Conservation (phyloP, 2,888 invertebrate genomes). For the Cryptosula pallasiana region DNA sequence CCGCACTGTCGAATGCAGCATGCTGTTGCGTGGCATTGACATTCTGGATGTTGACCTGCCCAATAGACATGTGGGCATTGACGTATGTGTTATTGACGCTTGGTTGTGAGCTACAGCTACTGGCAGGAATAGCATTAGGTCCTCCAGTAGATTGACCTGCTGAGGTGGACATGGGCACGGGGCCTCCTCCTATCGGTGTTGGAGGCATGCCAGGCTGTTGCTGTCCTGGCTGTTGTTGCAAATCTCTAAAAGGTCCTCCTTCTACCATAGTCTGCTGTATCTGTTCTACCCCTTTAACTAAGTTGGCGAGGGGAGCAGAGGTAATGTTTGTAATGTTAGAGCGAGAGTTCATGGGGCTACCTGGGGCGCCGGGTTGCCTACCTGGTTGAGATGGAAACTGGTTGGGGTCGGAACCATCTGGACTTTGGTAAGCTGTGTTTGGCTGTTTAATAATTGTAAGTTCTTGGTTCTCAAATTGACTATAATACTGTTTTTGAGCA, state of each 20-base stretch:
- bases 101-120: constrained; percentile 32
- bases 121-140: constrained; percentile 24
- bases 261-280: constrained; percentile 54
- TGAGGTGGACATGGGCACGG: constrained; percentile 40
- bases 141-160: constrained; percentile 28
- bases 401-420: not conserved
- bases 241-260: constrained; percentile 52
- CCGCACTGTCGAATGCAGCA: constrained; percentile 1
- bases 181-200: constrained; percentile 25
- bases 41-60: constrained; percentile 57
- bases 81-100: constrained; percentile 57
- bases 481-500: constrained; percentile 90
- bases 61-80: constrained; percentile 57
- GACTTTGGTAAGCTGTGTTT: constrained; percentile 8
- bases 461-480: constrained; percentile 93
- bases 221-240: constrained; percentile 42
- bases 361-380: constrained; percentile 2
- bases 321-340: constrained; percentile 48
- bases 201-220: constrained; percentile 25
- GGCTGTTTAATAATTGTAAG: constrained; percentile 86
- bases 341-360: constrained; percentile 27
- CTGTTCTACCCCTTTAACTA: constrained; percentile 52
- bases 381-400: not conserved
- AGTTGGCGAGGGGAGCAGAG: constrained; percentile 49
- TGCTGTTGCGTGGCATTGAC: constrained; percentile 32